Base-by-base conservation (phyloP, 2,113 vertebrate genomes). In the Prolemur simus region DNA sequence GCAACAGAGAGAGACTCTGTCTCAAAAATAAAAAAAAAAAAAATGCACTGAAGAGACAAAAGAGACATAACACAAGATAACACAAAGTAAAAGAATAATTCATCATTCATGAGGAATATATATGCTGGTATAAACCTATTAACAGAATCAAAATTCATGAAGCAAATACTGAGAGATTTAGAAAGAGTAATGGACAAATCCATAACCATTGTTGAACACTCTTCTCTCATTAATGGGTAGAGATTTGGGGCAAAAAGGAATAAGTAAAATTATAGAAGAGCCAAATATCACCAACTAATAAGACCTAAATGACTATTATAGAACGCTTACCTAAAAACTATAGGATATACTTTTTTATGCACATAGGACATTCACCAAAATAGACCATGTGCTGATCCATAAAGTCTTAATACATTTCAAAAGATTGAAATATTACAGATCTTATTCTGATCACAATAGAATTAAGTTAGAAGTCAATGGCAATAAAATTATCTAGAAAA, bases 401-500 rank as follows among this genome's bases (percentile, higher is more conserved):
- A 47, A 81, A 56, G 10, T 63, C 39, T 94, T 20, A 88, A 64
- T 45, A 42, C 5, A 47, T 82, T 89, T 86, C 37, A 49, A 94
- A 86, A 81, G 32, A 68, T 1, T 83, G 21, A 68, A 87, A 69
- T 82, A 64, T 71, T 73, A 73, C 20, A 82, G 17, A 74, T 42
- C 14, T 91, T 74, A 77, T 69, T 87, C 42, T 92, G 34, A 84
- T 88, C 66, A 76, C 12, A 84, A 54, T 37, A 78, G n/a, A 91
- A 87, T 81, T 71, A 42, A 84, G 64, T 52, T 69, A 82, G 20
- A 92, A 47, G 34, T 88, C 81, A 84, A 84, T 39, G 78, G 32
- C 25, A 73, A 73, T 71, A 91, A 84, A 89, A 88, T 89, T 12
- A 77, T 80, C n/a, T 52, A 69, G 45, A 91, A 94, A 76, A 54